Evolutionary conservation across 2,113 vertebrate species (phyloP).

Genomic region (Brachyhypopomus occidentalis): DNA sequence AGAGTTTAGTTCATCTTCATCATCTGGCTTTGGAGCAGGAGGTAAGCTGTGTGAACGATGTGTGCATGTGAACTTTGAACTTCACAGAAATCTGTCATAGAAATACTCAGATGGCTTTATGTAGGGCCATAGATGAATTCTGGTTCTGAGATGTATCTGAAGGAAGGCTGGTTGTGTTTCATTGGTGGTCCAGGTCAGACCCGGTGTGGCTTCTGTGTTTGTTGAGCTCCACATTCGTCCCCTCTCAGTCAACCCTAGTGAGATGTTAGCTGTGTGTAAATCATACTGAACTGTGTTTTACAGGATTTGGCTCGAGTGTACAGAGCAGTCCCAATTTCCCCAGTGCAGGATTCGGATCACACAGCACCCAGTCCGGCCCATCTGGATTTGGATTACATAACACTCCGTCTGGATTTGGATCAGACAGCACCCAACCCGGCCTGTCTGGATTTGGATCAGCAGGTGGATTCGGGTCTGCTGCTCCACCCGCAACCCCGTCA

Average conservation of each 20-base stretch:
- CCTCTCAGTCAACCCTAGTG: no score
- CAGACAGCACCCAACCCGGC: slow-evolving; percentile 54
- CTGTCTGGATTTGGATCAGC: neutral
- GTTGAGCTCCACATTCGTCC: no score
- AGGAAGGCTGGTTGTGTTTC: no score
- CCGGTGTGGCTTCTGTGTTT: no score
- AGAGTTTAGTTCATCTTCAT: slow-evolving; percentile 64
- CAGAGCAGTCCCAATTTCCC: slow-evolving; percentile 71
- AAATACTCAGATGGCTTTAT: no score
- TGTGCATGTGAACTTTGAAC: no score
- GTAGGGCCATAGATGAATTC: no score
- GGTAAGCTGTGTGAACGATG: slow-evolving; percentile 63
- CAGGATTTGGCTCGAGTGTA: slow-evolving; percentile 72
- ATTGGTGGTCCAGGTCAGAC: no score
- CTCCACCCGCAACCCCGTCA: slow-evolving; percentile 39
- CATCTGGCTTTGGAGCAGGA: slow-evolving; percentile 70
- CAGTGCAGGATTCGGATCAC: slow-evolving; percentile 58
- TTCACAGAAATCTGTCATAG: no score
- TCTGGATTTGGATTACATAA: neutral
- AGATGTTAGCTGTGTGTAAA: no score
- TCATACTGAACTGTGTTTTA: neutral
- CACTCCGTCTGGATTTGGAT: slow-evolving; percentile 44
- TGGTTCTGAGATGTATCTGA: no score
- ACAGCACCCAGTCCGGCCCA: slow-evolving; percentile 52
- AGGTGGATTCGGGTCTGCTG: slow-evolving; percentile 35